Conservation (phyloP, 1,140 invertebrate species). For the Pseudomyrmex gracilis region DNA sequence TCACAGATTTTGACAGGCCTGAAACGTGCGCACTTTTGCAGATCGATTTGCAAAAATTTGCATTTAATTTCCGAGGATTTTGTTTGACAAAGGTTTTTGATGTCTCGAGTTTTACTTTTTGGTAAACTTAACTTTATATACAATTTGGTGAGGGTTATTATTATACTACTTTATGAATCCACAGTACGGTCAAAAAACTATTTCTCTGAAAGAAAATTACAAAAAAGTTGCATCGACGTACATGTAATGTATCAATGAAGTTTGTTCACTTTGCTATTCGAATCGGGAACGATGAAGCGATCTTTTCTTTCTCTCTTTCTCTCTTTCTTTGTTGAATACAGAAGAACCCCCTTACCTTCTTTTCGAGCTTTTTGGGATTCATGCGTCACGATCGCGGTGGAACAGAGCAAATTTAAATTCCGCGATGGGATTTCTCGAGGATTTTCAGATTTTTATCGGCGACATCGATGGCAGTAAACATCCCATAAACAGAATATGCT, state of each 20-base stretch:
- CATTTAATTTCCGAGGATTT: not conserved
- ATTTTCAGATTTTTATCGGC: conserved; percentile 74
- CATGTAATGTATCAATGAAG: conserved; percentile 56
- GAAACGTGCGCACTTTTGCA: conserved; percentile 52
- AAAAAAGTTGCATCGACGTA: conserved; percentile 9
- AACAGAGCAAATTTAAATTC: conserved; percentile 78
- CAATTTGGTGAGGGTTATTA: not conserved
- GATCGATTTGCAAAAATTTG: conserved; percentile 49
- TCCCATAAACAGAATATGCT: conserved; percentile 70
- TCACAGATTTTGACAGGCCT: conserved; percentile 56
- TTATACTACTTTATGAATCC: too few relatives aligned
- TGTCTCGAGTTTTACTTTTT: not conserved
- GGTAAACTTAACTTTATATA: too few relatives aligned
- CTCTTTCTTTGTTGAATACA: conserved; percentile 50
- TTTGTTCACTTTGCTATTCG: conserved; percentile 68
- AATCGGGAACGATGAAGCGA: conserved; percentile 55
- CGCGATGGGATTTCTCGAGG: conserved; percentile 65
- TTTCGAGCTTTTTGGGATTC: conserved; percentile 50
- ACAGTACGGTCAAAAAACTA: not conserved
- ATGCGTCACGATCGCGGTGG: conserved; percentile 5
- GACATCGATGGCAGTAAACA: conserved; percentile 35
- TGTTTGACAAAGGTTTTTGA: too few relatives aligned
- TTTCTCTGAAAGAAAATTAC: not conserved
- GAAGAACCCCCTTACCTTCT: conserved; percentile 16
- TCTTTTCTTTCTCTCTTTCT: not conserved